Base-by-base conservation (phyloP, 2,888 invertebrate species). In the Schizaphis graminum region DNA sequence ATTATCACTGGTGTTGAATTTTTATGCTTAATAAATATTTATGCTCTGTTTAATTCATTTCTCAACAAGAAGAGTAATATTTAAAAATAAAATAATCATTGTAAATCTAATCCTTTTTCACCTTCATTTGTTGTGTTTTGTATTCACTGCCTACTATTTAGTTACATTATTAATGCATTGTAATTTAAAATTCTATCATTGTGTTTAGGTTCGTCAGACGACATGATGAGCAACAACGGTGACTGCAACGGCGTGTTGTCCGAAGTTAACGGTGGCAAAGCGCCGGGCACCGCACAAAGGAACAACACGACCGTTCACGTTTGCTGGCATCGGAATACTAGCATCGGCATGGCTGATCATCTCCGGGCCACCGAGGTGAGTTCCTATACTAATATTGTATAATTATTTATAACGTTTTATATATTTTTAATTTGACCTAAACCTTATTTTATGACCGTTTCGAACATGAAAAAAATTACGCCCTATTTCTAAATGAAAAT, bases 251-350 rank as follows among this genome's bases (percentile, higher is more conserved):
- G 94, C 24, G n/a, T 49, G 0, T 4, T 94, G 49, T 95, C 96
- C n/a, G 96, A 96, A 92, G 96, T 96, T 92, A 95, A 95, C 26
- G 96, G 96, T 95, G 96, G 96, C 95, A 96, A 95, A 95, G 95
- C 94, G 57, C 95, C 95, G 96, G 89, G 91, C 2, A 67, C 93
- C 3, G 93, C 88, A 49, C 97, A 97, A 95, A 96, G 98, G 95
- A 97, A 97, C 96, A 98, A 98, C 95, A 97, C 98, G 67, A 97
- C 99, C 91, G 97, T 99, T 95, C 99, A 99, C 96, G 99, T 99
- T 95, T 99, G 99, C 96, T 99, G 99, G 99, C 99, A 99, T 96
- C 97, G 99, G 95, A 98, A 98, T 96, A 98, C 98, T 49, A 97
- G 97, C 95, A 97, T 98, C 95, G 97, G 98, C 95, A 97, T 97